A percentile compares a stretch with the other conserved stretches of the same genome.
These are phyloP conservation scores for Chymomyza caudatula DNA, from an alignment of 2,888 invertebrate genomes.

Conservation along the genomic window DNA sequence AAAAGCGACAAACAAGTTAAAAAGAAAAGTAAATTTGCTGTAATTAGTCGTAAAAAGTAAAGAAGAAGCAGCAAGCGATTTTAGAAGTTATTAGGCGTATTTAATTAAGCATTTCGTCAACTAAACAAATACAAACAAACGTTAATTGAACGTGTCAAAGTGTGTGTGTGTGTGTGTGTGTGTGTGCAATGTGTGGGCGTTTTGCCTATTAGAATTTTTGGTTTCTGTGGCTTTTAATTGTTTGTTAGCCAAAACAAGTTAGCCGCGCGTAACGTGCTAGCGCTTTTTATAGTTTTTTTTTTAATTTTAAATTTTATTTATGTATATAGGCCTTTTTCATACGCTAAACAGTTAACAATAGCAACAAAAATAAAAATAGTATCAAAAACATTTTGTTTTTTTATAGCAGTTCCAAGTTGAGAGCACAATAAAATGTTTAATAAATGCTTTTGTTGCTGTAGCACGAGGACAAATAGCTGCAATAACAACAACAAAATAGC, in stretches of 20 bases:
- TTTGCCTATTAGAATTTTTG: background rate
- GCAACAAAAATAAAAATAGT: slow-evolving; percentile 12
- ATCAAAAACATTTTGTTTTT: slow-evolving; percentile 24
- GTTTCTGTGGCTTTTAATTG: background rate
- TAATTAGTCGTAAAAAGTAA: slow-evolving; percentile 1
- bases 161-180: slow-evolving; percentile 18
- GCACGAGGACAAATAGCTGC: slow-evolving; percentile 27
- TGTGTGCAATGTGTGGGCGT: slow-evolving; percentile 4
- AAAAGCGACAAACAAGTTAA: slow-evolving; percentile 39
- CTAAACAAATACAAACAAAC: background rate
- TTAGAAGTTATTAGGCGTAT: background rate
- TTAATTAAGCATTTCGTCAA: slow-evolving; percentile 10
- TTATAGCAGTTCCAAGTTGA: background rate
- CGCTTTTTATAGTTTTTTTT: slow-evolving; percentile 3
- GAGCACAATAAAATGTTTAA: slow-evolving; percentile 27
- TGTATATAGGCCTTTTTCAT: slow-evolving; percentile 29
- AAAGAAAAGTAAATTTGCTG: slow-evolving; percentile 4
- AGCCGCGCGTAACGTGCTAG: slow-evolving; percentile 26
- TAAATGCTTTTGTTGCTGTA: slow-evolving; percentile 21
- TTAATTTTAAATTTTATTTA: slow-evolving; percentile 11
- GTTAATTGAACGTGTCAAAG: background rate
- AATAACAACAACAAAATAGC: slow-evolving; percentile 19
- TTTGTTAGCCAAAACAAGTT: slow-evolving; percentile 6
- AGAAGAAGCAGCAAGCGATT: background rate
- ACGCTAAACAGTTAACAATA: slow-evolving; percentile 37